Evolutionary conservation across 2,797 vertebrate genomes (phyloP).

Genomic region (Poecile montanus): DNA sequence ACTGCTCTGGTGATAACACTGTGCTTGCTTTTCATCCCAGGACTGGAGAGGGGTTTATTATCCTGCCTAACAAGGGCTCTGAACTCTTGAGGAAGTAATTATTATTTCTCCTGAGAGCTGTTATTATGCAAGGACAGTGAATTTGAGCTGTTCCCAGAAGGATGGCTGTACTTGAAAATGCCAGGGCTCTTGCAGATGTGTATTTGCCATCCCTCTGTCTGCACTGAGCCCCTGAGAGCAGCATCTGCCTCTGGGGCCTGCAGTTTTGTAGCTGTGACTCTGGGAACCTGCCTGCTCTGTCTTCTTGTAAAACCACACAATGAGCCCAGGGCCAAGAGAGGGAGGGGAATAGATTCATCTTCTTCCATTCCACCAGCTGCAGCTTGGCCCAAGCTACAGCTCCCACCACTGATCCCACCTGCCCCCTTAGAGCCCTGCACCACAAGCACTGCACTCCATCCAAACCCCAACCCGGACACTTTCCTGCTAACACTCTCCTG

Average conservation of each 20-base stretch:
- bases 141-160: background rate
- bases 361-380: background rate
- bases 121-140: background rate
- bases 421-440: background rate
- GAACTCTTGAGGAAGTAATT: slow-evolving; percentile 30
- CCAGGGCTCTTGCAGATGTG: background rate
- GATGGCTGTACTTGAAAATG: background rate
- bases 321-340: rapidly evolving
- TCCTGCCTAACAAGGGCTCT: background rate
- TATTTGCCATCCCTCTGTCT: background rate
- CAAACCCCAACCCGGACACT: background rate
- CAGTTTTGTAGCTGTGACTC: background rate
- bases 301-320: background rate
- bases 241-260: background rate
- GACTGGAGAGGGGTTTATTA: background rate
- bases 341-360: background rate
- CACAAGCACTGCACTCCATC: background rate
- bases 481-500: background rate
- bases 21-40: background rate
- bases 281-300: background rate
- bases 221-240: background rate
- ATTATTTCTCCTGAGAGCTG: background rate
- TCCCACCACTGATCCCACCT: background rate
- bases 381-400: background rate
- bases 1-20: background rate